A percentile compares a stretch with the other conserved stretches of the same genome.
These are phyloP conservation scores for Stomatorhinus walkeri DNA, from an alignment of 2,797 vertebrate genomes.

Conservation along the genomic window DNA sequence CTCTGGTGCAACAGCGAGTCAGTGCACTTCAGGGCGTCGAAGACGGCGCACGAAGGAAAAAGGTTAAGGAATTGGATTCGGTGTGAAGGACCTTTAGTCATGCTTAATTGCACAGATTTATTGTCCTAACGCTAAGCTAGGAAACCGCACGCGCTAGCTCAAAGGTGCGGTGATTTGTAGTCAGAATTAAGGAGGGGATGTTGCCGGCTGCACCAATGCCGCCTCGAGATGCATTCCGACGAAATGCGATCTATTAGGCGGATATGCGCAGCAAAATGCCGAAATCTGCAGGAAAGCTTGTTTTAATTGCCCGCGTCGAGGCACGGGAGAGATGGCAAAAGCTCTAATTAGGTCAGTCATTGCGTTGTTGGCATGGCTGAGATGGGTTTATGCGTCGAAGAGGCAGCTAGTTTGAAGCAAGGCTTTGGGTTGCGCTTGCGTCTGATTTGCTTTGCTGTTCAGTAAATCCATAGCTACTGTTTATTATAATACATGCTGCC, in stretches of 20 bases:
- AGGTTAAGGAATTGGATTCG: conserved; percentile 31
- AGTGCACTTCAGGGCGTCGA: not conserved
- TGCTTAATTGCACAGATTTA: conserved; percentile 44
- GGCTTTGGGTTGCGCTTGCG: not conserved
- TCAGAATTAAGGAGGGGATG: conserved; percentile 40
- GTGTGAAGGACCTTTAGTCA: conserved; percentile 40
- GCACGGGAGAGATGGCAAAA: not conserved
- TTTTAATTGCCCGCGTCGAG: not conserved
- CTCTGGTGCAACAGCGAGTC: not conserved
- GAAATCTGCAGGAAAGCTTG: conserved; percentile 22
- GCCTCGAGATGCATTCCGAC: conserved; percentile 24
- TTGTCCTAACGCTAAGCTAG: conserved; percentile 31
- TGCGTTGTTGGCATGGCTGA: not conserved
- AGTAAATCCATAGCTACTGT: not conserved
- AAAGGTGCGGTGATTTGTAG: conserved; percentile 38
- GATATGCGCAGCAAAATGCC: conserved; percentile 28
- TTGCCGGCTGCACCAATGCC: conserved; percentile 32
- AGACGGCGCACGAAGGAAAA: conserved; percentile 25
- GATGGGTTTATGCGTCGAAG: not conserved
- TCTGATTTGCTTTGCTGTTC: conserved; percentile 1
- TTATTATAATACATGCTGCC: not conserved
- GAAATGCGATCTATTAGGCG: conserved; percentile 34
- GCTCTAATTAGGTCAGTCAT: conserved; percentile 12
- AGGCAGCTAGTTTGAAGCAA: not conserved
- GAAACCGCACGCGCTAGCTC: conserved; percentile 32